Evolutionary conservation across 2,888 invertebrate species (phyloP).

Genomic region (Cyrtodaria siliqua): DNA sequence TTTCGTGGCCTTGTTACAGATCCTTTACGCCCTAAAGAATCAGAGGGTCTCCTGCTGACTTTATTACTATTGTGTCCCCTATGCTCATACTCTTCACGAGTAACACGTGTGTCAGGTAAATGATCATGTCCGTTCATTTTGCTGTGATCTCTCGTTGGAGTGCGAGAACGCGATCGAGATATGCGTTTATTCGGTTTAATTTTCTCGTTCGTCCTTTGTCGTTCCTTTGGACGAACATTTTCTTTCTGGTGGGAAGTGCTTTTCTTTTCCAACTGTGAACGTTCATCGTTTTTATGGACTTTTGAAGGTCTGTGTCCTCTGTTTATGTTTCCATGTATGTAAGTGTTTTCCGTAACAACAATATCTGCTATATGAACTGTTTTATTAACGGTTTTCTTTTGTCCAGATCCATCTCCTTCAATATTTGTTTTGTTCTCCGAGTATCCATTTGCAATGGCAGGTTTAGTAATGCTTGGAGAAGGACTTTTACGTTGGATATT

Average conservation of each 20-base stretch:
- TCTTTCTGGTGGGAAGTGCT: too few relatives aligned
- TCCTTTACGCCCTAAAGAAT: slow-evolving; percentile 20
- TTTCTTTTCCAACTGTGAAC: too few relatives aligned
- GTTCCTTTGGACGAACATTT: too few relatives aligned
- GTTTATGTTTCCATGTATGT: too few relatives aligned
- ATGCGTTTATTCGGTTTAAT: too few relatives aligned
- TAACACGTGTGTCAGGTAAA: neutral
- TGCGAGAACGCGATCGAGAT: slow-evolving; percentile 17
- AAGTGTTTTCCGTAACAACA: too few relatives aligned
- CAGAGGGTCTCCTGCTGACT: slow-evolving; percentile 20
- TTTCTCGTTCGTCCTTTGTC: too few relatives aligned
- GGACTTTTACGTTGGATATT: slow-evolving; percentile 4
- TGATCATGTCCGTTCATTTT: slow-evolving; percentile 10
- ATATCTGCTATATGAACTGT: slow-evolving; percentile 15
- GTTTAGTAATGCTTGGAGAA: neutral
- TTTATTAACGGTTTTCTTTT: neutral
- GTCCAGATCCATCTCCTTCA: too few relatives aligned
- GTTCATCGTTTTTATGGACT: too few relatives aligned
- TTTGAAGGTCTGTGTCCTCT: too few relatives aligned
- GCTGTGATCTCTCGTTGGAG: slow-evolving; percentile 12
- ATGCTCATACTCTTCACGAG: slow-evolving; percentile 43
- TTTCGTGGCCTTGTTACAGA: slow-evolving; percentile 29
- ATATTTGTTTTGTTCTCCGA: too few relatives aligned
- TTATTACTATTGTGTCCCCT: slow-evolving; percentile 26
- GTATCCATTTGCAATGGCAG: too few relatives aligned